Conservation (phyloP, 2,113 vertebrate species). For the Promerops cafer region DNA sequence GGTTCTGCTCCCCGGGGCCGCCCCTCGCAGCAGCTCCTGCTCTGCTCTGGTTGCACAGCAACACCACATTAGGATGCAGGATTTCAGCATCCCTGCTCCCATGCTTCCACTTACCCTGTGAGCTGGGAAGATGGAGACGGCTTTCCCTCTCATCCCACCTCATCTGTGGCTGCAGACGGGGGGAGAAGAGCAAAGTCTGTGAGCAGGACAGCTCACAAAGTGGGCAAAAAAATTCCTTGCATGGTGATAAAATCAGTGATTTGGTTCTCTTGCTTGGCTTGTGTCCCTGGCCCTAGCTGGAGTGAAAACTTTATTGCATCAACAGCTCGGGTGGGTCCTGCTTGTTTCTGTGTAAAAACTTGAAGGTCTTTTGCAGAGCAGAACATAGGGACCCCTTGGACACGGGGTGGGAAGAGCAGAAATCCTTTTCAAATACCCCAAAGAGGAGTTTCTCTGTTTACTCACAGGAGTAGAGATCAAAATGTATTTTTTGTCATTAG, state of each 20-base stretch:
- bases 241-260: not conserved
- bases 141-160: not conserved
- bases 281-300: not conserved
- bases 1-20: not conserved
- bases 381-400: rapidly evolving
- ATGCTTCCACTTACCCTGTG: not conserved
- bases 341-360: not conserved
- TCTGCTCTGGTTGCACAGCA: not conserved
- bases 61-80: not conserved
- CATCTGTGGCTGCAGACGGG: rapidly evolving
- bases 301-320: not conserved
- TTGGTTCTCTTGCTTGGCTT: not conserved
- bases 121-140: not conserved
- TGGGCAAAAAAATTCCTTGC: not conserved
- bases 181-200: not conserved
- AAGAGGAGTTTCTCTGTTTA: not conserved
- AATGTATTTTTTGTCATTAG: not conserved
- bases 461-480: not conserved
- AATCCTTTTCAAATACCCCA: not conserved
- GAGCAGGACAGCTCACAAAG: not conserved
- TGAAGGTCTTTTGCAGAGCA: not conserved
- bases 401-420: not conserved
- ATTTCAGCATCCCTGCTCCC: not conserved
- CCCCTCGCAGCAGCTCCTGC: not conserved
- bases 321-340: not conserved